Evolutionary conservation across 2,888 invertebrate genomes (phyloP).

Genomic region (Ophioninae sp.): DNA sequence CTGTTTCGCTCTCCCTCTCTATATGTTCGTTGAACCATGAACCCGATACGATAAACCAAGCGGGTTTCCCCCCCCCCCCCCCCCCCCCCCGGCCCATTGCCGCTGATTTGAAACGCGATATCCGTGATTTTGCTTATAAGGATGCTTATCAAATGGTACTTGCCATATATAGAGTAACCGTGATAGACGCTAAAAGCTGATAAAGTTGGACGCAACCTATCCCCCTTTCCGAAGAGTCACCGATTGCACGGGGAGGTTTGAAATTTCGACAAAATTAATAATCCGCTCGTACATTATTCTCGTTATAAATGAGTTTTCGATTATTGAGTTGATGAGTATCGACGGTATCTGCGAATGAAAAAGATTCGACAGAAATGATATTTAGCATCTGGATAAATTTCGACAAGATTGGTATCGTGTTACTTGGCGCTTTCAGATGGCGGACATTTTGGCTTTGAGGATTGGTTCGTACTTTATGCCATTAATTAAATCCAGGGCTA

Average conservation of each 20-base stretch:
- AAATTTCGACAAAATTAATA: neutral
- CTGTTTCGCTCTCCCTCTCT: neutral
- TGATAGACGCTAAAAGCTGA: neutral
- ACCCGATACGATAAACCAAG: slow-evolving; percentile 15
- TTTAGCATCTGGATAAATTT: no score
- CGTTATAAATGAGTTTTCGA: no score
- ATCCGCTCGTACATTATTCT: no score
- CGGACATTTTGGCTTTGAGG: neutral
- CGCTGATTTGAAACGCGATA: neutral
- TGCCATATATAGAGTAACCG: neutral
- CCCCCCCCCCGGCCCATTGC: neutral
- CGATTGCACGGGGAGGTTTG: neutral
- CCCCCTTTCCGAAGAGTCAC: neutral
- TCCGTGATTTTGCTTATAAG: slow-evolving; percentile 10
- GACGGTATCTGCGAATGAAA: no score
- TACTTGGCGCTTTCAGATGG: no score
- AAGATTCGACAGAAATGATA: no score
- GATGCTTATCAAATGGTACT: slow-evolving; percentile 4
- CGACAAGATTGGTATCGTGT: no score
- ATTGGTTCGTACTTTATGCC: neutral
- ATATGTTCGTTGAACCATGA: slow-evolving; percentile 16
- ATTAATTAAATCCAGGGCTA: neutral
- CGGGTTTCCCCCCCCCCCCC: slow-evolving; percentile 4
- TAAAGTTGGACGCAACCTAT: neutral
- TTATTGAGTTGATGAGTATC: no score